These are phyloP conservation scores for Micronycteris hirsuta DNA, from an alignment of 2,113 vertebrate genomes.

Conservation along the genomic window DNA sequence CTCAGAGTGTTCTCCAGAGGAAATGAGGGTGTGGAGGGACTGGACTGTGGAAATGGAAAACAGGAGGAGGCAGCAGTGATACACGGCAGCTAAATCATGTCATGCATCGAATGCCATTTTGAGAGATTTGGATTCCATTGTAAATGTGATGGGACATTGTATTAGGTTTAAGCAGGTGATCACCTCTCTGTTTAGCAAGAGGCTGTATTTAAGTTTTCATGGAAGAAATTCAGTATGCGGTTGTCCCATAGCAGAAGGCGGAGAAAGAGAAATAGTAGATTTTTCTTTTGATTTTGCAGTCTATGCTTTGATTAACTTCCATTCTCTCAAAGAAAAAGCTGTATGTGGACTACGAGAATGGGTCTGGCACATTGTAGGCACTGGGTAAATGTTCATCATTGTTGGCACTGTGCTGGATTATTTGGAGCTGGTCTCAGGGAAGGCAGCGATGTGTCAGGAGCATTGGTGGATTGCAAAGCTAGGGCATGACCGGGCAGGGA, in stretches of 20 bases:
- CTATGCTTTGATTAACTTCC: neutral
- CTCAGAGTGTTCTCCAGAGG: neutral
- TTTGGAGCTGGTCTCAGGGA: neutral
- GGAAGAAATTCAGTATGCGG: neutral
- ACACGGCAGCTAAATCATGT: accelerated
- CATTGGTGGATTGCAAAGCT: accelerated
- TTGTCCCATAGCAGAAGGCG: neutral
- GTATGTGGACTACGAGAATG: neutral
- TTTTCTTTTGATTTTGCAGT: neutral
- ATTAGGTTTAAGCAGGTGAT: neutral
- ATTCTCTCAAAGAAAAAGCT: neutral
- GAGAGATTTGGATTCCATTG: neutral
- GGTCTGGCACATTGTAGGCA: neutral
- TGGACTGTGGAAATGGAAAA: neutral
- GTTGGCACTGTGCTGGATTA: neutral
- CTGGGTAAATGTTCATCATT: neutral
- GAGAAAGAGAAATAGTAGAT: neutral
- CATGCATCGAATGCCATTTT: accelerated
- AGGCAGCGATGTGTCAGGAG: accelerated
- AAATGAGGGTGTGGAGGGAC: neutral
- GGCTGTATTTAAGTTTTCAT: neutral
- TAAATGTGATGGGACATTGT: neutral
- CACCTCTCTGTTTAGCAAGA: neutral
- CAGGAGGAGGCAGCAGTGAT: neutral
- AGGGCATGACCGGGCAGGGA: accelerated